Evolutionary conservation across 2,888 invertebrate species (phyloP), one percentile per base, ranked within the genome.

Genomic region (Matsumyia berberina): DNA sequence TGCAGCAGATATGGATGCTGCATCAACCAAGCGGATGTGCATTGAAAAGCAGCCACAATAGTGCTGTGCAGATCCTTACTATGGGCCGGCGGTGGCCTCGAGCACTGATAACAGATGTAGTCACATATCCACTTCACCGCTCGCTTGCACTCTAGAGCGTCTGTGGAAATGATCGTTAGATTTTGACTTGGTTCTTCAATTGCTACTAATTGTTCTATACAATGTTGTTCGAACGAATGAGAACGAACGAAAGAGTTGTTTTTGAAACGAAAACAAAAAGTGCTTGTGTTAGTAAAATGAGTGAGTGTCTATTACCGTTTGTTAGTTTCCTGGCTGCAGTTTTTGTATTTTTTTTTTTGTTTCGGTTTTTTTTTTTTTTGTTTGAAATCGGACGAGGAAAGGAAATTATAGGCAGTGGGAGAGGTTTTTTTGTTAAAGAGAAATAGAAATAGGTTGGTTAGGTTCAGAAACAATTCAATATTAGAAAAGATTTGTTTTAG

Each of bases 111-210:
- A 69, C 97, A 95, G 88, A 99, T 98, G 92, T 99, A 99, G 93
- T 99, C 98, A 92, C 99, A 99, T 76, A 99, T 95, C 97, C 98
- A 99, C 89, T 98, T 98, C 19, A 99, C 98, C 11, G 97, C 97
- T 89, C 97, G 94, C 92, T 96, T 96, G 90, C 97, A 97, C 92
- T 97, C 97, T 89, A 96, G 93, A 67, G 96, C 96, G 93, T 97
- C 97, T 97, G 92, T 90, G 89, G 91, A 91, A 90, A 91, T 90
- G 90, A 91, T 91, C 90, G 91, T 91, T 89, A 91, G 86, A 91
- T 90, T 90, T 90, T 90, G 90, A 88, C 90, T 90, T 90, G 90
- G 90, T 89, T 90, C 90, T 89, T 91, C 90, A 89, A 89, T 91
- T 89, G 89, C 89, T 87, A 90, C 91, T 91, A 91, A 90, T 86